Conservation (phyloP, 2,888 invertebrate genomes). For the Drosophila fulvimacula region DNA sequence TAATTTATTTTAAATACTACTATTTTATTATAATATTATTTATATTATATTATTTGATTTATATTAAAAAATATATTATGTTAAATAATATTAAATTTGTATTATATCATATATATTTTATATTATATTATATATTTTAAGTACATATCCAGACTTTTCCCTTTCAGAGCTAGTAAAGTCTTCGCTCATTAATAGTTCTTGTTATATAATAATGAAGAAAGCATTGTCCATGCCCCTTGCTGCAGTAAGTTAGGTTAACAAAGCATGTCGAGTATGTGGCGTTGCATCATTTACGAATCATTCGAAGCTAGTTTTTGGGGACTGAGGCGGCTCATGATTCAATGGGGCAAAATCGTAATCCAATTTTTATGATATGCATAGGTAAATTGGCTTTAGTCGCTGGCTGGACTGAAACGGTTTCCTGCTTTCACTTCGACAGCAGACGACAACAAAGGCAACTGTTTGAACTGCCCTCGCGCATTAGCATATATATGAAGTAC, state of each 20-base stretch:
- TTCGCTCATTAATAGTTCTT: conserved; percentile 3
- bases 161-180: too few species aligned
- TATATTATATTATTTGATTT: too few species aligned
- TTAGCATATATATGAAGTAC: conserved; percentile 31
- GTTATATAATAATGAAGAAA: background rate
- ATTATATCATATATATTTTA: too few species aligned
- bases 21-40: too few species aligned
- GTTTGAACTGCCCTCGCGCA: conserved; percentile 58
- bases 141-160: too few species aligned
- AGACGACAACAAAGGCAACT: conserved; percentile 17
- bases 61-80: too few species aligned
- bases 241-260: background rate
- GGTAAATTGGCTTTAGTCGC: conserved; percentile 13
- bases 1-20: too few species aligned
- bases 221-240: background rate
- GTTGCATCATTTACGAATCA: conserved; percentile 26
- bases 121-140: background rate
- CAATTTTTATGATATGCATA: conserved; percentile 45
- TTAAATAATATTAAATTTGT: too few species aligned
- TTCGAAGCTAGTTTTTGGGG: conserved; percentile 25
- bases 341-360: conserved; percentile 23
- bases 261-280: conserved; percentile 23
- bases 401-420: conserved; percentile 31
- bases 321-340: conserved; percentile 16
- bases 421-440: conserved; percentile 65